A percentile compares a stretch with the other conserved stretches of the same genome.
Evolutionary conservation across 2,888 invertebrate species (phyloP).

Genomic region (Epiblema foenella): DNA sequence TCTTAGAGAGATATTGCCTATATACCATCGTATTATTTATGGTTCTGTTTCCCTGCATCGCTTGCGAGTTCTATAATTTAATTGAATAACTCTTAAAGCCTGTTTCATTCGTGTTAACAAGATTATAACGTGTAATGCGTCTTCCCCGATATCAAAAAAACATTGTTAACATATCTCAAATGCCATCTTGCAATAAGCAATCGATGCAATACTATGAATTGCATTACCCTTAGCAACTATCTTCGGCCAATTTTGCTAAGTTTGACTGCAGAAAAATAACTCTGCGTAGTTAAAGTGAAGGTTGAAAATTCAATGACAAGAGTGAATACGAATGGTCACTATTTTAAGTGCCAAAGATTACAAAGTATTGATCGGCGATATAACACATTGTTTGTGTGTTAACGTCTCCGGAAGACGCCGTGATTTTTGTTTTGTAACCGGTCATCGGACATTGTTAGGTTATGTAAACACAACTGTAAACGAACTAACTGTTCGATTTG

Average conservation of each 20-base stretch:
- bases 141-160: background rate
- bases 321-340: background rate
- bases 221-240: background rate
- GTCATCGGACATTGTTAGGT: slow-evolving; percentile 15
- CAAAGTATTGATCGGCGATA: slow-evolving; percentile 6
- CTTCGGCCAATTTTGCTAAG: background rate
- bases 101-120: background rate
- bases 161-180: slow-evolving; percentile 4
- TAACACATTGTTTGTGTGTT: slow-evolving; percentile 14
- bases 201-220: background rate
- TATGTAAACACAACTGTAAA: slow-evolving; percentile 28
- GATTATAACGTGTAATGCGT: background rate
- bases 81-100: background rate
- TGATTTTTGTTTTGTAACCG: slow-evolving; percentile 22
- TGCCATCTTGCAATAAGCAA: slow-evolving; percentile 1
- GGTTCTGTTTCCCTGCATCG: too few species aligned
- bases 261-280: background rate
- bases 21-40: too few species aligned
- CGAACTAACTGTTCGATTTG: slow-evolving; percentile 11
- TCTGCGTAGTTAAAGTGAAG: background rate
- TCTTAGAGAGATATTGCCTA: too few species aligned
- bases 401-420: slow-evolving; percentile 27
- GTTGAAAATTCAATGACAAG: background rate
- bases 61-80: too few species aligned
- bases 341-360: background rate